phyloP scores from a whole-genome alignment of 2,888 invertebrate genomes.

The Odontomyia ornata region DNA sequence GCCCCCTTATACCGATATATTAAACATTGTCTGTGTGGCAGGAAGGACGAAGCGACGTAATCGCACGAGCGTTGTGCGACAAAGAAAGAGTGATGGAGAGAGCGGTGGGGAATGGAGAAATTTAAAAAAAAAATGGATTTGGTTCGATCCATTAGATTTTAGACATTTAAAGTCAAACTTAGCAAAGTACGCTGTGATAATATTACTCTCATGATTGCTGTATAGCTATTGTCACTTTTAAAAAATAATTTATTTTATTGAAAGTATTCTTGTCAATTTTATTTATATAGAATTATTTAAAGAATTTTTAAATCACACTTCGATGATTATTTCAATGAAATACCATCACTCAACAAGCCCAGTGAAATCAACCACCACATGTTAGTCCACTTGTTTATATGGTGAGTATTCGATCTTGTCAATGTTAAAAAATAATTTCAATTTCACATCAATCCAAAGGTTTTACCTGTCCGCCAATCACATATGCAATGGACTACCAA shows the following conservation, averaged over 20 bases:
- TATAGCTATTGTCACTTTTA: background rate
- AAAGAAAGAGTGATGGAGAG: too few relatives aligned
- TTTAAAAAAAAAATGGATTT: too few relatives aligned
- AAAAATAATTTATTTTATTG: constrained; percentile 24
- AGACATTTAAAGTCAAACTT: background rate
- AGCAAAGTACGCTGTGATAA: too few relatives aligned
- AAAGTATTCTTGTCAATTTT: constrained; percentile 13
- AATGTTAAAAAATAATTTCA: background rate
- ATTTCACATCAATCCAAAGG: background rate
- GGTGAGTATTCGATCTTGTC: constrained; percentile 5
- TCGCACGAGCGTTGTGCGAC: too few relatives aligned
- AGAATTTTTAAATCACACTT: background rate
- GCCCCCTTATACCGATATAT: too few relatives aligned
- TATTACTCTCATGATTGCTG: too few relatives aligned
- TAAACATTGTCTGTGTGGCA: too few relatives aligned
- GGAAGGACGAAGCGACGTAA: too few relatives aligned
- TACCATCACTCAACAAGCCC: background rate
- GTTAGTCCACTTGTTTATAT: constrained; percentile 28
- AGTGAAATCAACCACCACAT: background rate
- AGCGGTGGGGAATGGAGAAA: too few relatives aligned
- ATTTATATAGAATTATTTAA: background rate
- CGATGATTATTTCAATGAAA: constrained; percentile 20
- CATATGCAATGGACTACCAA: background rate
- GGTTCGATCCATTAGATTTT: too few relatives aligned
- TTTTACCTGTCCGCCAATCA: background rate